phyloP scores from a whole-genome alignment of 2,113 vertebrate species.

The Cephalopholis sonnerati region DNA sequence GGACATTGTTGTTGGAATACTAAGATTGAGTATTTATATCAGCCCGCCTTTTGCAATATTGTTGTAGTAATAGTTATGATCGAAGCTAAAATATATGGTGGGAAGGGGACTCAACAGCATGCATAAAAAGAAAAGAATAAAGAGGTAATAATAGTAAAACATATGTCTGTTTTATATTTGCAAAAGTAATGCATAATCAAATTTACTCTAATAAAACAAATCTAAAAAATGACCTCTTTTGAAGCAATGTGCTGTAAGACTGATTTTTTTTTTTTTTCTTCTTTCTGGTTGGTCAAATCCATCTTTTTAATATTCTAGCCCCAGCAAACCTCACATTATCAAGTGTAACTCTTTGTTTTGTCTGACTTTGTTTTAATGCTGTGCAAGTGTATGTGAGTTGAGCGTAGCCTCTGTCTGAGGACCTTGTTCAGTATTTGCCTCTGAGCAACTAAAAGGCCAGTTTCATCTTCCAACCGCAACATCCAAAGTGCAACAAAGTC shows the following conservation, averaged over 20 bases:
- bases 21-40: not conserved
- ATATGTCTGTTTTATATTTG: not conserved
- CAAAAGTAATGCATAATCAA: not conserved
- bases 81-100: not conserved
- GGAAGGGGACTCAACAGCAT: not conserved
- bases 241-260: not conserved
- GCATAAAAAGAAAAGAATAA: not conserved
- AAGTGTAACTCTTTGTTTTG: slow-evolving; percentile 8
- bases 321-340: not conserved
- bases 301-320: not conserved
- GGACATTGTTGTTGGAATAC: not conserved
- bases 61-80: not conserved
- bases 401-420: slow-evolving; percentile 13
- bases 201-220: not conserved
- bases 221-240: not conserved
- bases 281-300: not conserved
- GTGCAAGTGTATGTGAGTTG: not conserved
- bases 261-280: not conserved
- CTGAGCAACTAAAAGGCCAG: slow-evolving; percentile 17
- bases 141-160: not conserved
- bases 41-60: not conserved
- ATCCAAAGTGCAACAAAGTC: slow-evolving; percentile 18
- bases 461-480: slow-evolving; percentile 29
- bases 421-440: slow-evolving; percentile 23
- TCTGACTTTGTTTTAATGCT: slow-evolving; percentile 8